Evolutionary conservation across 1,140 invertebrate genomes (phyloP), one percentile per base, ranked within the genome.

Genomic region (Megalonaias nervosa): DNA sequence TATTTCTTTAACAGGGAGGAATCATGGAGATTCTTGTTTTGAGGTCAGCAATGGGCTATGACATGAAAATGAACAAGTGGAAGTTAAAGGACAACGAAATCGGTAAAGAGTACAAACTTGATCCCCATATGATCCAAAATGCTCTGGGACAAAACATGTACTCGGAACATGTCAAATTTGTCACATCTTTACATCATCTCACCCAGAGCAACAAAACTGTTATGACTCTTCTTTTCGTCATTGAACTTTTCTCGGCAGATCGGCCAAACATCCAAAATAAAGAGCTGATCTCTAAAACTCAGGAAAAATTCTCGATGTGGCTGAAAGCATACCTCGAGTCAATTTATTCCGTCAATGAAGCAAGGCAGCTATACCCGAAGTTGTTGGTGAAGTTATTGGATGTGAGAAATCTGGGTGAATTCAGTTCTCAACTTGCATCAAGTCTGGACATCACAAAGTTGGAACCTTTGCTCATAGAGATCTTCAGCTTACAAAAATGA

Each of bases 21-120:
- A 96, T 95, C 79, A 96, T 95, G 71, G 96, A 98, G 91, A 96
- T 98, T 93, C 95, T 98, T 95, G 95, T 98, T 57, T 92, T 98
- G 23, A 92, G 96, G 55, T 96, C 96, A 77, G 95, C 95, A 0
- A 95, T 97, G 91, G 95, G 94, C 61, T 98, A 97, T 87, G 96
- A 98, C 89, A 94, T 94, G 81, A 93, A 95, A 82, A 94, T 94
- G n/a, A 81, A 83, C 62, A 71, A 64, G 74, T 98, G 96, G 96
- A 95, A 95, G 92, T 80, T 85, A 59, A 81, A 82, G 74, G 70
- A 81, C 31, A 16, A 21, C n/a, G 75, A 59, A 67, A 67, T 70
- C 4, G 65, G 58, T 21, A 61, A 68, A 31, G 79, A 87, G 82
- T 80, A 85, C 79, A 84, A 94, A 56, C 19, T 98, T 61, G 95